phyloP scores from a whole-genome alignment of 2,888 invertebrate species.

The Mythimna impura region DNA sequence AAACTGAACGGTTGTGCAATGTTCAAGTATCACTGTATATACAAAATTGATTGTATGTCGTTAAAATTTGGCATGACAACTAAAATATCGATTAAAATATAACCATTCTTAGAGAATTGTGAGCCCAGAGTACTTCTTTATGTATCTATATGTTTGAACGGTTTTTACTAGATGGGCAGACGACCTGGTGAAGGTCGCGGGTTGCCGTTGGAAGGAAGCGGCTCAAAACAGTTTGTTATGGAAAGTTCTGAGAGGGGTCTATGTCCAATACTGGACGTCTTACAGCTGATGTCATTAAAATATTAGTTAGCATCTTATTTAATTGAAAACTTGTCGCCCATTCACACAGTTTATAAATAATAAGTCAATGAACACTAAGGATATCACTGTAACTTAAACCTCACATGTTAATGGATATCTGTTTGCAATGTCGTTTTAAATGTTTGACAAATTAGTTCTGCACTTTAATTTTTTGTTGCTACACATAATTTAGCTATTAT shows the following conservation, averaged over 20 bases:
- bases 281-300: slow-evolving; percentile 14
- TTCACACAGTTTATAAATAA: slow-evolving; percentile 12
- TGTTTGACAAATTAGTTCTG: slow-evolving; percentile 17
- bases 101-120: slow-evolving; percentile 48
- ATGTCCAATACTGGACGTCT: slow-evolving; percentile 20
- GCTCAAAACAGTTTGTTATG: slow-evolving; percentile 27
- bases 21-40: slow-evolving; percentile 54
- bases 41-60: slow-evolving; percentile 45
- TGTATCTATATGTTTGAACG: slow-evolving; percentile 33
- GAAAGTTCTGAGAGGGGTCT: slow-evolving; percentile 24
- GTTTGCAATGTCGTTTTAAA: slow-evolving; percentile 10
- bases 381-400: slow-evolving; percentile 4
- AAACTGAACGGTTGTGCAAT: slow-evolving; percentile 47
- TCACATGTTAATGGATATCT: not conserved
- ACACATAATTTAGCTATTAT: not conserved
- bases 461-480: slow-evolving; percentile 13
- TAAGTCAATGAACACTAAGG: slow-evolving; percentile 7
- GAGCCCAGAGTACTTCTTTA: slow-evolving; percentile 29
- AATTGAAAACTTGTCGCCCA: not conserved
- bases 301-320: not conserved
- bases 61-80: slow-evolving; percentile 64
- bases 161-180: slow-evolving; percentile 46
- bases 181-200: slow-evolving; percentile 24
- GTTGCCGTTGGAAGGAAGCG: slow-evolving; percentile 42
- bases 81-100: slow-evolving; percentile 55